phyloP scores from a whole-genome alignment of 2,797 vertebrate species.

The Pyrocephalus nanus region DNA sequence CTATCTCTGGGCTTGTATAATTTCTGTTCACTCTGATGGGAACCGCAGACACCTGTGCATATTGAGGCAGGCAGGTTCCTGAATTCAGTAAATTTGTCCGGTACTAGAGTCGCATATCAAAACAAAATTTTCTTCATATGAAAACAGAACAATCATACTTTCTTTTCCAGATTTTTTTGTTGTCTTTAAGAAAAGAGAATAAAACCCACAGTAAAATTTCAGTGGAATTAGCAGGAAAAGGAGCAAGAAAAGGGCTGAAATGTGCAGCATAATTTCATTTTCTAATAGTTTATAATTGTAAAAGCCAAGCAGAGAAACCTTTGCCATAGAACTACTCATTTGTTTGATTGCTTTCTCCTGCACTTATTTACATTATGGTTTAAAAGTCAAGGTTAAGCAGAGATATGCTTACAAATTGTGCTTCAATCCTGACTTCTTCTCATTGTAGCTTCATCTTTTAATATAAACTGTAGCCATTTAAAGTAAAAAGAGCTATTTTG shows the following conservation, averaged over 20 bases:
- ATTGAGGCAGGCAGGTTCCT: neutral
- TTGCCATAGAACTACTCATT: neutral
- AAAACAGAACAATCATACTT: neutral
- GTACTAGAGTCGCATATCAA: neutral
- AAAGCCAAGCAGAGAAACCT: neutral
- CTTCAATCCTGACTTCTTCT: neutral
- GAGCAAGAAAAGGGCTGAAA: neutral
- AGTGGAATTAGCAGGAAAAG: neutral
- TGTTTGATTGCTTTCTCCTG: neutral
- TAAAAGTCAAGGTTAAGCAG: neutral
- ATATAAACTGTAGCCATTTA: neutral
- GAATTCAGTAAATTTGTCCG: constrained; percentile 22
- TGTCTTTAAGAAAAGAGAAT: neutral
- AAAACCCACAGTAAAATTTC: neutral
- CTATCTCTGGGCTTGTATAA: neutral
- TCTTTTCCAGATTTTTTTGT: neutral
- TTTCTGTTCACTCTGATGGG: neutral
- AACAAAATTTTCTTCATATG: neutral
- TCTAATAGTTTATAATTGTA: neutral
- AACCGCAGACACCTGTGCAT: neutral
- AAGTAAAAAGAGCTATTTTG: neutral
- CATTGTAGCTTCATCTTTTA: neutral
- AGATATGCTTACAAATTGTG: neutral
- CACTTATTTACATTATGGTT: neutral
- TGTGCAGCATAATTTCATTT: neutral